A percentile compares a stretch with the other conserved stretches of the same genome.
These are phyloP conservation scores for Alloscopus bannaensis DNA, from an alignment of 2,888 invertebrate species.

Conservation along the genomic window DNA sequence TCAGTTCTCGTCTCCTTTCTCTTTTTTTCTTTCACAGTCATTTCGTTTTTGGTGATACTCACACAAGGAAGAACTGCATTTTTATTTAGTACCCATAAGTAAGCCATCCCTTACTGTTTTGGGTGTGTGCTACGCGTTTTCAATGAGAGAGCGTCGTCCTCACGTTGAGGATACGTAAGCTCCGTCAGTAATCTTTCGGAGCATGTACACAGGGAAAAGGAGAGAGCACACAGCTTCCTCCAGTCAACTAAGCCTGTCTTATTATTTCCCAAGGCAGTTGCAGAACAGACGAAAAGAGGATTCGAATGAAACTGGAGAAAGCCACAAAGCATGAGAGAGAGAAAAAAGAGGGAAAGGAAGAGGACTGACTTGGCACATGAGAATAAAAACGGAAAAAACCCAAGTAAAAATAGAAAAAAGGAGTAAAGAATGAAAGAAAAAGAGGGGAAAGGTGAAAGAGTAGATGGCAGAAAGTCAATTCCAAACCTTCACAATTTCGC, in stretches of 20 bases:
- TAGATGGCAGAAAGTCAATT: slow-evolving; percentile 55
- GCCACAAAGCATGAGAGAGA: slow-evolving; percentile 31
- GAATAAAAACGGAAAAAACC: slow-evolving; percentile 29
- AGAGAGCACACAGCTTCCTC: not conserved
- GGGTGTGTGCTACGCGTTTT: too few relatives aligned
- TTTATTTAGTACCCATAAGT: slow-evolving; percentile 8
- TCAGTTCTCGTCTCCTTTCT: too few relatives aligned
- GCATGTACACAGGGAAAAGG: slow-evolving; percentile 7
- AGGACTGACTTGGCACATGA: slow-evolving; percentile 42
- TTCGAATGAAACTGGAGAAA: slow-evolving; percentile 29
- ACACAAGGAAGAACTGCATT: not conserved
- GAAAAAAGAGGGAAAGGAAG: slow-evolving; percentile 9
- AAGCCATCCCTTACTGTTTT: not conserved
- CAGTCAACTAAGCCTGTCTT: slow-evolving; percentile 22
- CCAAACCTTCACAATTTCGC: slow-evolving; percentile 14
- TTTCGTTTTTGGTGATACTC: not conserved
- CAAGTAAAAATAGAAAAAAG: slow-evolving; percentile 9
- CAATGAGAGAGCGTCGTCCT: not conserved
- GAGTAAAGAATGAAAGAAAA: slow-evolving; percentile 22
- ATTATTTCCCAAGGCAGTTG: slow-evolving; percentile 57
- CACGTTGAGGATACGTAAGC: slow-evolving; percentile 13
- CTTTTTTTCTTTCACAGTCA: not conserved
- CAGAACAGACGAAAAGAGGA: not conserved
- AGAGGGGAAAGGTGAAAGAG: slow-evolving; percentile 47
- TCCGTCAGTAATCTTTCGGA: slow-evolving; percentile 17